A percentile compares a stretch with the other conserved stretches of the same genome.
phyloP scores from a whole-genome alignment of 1,140 invertebrate species.

The Sinonovacula constricta region DNA sequence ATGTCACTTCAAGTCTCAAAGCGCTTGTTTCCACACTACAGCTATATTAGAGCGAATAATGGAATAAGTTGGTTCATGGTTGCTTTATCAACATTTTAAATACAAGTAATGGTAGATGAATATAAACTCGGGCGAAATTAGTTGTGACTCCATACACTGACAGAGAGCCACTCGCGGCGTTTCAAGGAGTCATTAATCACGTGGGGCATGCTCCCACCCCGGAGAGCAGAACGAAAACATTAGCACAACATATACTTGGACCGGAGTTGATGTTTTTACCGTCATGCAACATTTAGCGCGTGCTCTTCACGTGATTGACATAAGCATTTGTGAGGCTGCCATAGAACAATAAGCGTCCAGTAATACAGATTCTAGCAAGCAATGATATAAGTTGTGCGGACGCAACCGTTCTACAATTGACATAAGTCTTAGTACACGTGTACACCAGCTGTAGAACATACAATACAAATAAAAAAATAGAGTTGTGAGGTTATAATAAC shows the following conservation, averaged over 20 bases:
- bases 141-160: not conserved
- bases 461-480: not conserved
- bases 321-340: slow-evolving; percentile 41
- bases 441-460: not conserved
- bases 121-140: slow-evolving; percentile 1
- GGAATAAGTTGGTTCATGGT: too few relatives aligned
- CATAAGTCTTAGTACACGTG: not conserved
- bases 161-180: not conserved
- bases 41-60: too few relatives aligned
- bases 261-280: too few relatives aligned
- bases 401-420: slow-evolving; percentile 15
- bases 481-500: not conserved
- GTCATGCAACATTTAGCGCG: slow-evolving; percentile 48
- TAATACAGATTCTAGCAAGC: slow-evolving; percentile 36
- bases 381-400: slow-evolving; percentile 31
- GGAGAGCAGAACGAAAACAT: too few relatives aligned
- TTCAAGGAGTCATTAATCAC: slow-evolving; percentile 41
- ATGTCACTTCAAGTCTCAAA: too few relatives aligned
- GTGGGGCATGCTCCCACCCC: slow-evolving; percentile 35
- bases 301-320: slow-evolving; percentile 40
- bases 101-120: not conserved
- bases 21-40: too few relatives aligned
- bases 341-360: slow-evolving; percentile 22
- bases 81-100: too few relatives aligned
- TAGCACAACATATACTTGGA: too few relatives aligned